These are phyloP conservation scores for Vombatus ursinus DNA, from an alignment of 2,113 vertebrate species.

Conservation along the genomic window DNA sequence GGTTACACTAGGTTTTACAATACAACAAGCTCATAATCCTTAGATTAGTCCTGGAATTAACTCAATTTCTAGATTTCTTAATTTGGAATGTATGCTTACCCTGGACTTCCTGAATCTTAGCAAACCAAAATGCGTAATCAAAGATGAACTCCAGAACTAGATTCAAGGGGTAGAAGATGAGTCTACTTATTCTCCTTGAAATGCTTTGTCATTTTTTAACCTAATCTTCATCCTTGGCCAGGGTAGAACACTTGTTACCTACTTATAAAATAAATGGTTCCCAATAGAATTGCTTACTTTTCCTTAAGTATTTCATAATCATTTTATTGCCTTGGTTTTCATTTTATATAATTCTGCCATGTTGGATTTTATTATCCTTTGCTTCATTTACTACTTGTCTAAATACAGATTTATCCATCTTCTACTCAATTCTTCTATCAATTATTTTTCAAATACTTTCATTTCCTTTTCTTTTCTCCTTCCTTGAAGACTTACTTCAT, in stretches of 20 bases:
- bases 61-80: not conserved
- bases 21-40: not conserved
- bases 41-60: not conserved
- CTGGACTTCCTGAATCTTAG: not conserved
- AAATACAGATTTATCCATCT: not conserved
- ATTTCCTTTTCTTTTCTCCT: not conserved
- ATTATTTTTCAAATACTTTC: slow-evolving; percentile 10
- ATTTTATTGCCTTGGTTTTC: not conserved
- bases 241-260: slow-evolving; percentile 1
- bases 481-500: not conserved
- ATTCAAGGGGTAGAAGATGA: slow-evolving; percentile 3
- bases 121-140: not conserved
- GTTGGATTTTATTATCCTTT: not conserved
- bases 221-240: slow-evolving; percentile 9
- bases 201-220: slow-evolving; percentile 37
- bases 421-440: slow-evolving; percentile 35
- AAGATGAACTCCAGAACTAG: not conserved
- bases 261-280: not conserved
- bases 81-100: not conserved
- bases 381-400: slow-evolving; percentile 8
- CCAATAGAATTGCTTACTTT: slow-evolving; percentile 38
- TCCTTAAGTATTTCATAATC: not conserved
- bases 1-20: not conserved
- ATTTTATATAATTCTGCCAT: not conserved
- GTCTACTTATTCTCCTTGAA: not conserved